A percentile compares a stretch with the other conserved stretches of the same genome.
These are phyloP conservation scores for Premnoplex brunnescens DNA, from an alignment of 2,797 vertebrate genomes.

Conservation along the genomic window DNA sequence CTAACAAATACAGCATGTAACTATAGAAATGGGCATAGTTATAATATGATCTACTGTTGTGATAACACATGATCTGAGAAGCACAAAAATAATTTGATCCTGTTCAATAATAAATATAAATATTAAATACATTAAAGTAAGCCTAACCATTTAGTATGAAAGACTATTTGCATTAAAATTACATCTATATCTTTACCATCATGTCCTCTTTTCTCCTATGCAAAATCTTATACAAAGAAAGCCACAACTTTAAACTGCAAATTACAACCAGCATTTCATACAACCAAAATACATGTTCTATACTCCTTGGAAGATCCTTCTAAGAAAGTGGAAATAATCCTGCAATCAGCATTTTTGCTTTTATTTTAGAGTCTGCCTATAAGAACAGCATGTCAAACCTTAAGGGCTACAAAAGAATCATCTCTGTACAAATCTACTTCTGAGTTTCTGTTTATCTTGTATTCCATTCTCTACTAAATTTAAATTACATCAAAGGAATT, in stretches of 20 bases:
- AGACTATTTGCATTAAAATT: background rate
- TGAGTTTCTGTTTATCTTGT: background rate
- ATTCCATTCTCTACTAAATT: background rate
- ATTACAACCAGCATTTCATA: background rate
- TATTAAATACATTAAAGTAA: background rate
- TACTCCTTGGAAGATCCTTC: background rate
- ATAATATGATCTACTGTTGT: background rate
- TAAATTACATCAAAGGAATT: background rate
- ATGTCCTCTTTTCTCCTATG: background rate
- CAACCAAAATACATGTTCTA: background rate
- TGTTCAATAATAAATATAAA: background rate
- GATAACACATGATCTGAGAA: background rate
- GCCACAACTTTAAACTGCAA: background rate
- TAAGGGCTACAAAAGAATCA: background rate
- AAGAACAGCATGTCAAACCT: background rate
- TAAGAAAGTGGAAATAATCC: background rate
- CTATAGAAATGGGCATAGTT: background rate
- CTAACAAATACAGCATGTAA: background rate
- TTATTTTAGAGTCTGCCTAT: background rate
- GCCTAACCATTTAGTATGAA: background rate
- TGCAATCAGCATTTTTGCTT: background rate
- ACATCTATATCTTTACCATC: background rate
- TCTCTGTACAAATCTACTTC: background rate
- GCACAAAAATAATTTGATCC: background rate
- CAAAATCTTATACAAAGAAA: background rate